Evolutionary conservation across 1,140 invertebrate genomes (phyloP).

Genomic region (Microplitis demolitor): DNA sequence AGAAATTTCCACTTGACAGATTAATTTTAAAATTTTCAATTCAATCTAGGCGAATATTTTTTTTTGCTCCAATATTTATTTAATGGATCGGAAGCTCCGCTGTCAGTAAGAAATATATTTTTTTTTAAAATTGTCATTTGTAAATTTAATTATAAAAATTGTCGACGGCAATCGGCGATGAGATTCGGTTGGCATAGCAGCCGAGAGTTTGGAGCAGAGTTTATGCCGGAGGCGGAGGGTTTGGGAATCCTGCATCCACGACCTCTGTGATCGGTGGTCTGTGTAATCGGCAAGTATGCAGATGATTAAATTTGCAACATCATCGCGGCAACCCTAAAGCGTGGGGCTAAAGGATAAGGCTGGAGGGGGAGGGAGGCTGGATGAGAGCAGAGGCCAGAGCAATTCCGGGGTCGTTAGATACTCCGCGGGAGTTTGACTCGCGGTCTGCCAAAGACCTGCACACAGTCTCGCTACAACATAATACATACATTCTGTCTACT

Average conservation of each 20-base stretch:
- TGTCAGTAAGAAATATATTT: too few relatives aligned
- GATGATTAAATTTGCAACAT: constrained; percentile 66
- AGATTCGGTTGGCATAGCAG: constrained; percentile 3
- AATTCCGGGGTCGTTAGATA: constrained; percentile 38
- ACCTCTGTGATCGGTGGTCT: constrained; percentile 61
- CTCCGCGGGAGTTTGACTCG: constrained; percentile 48
- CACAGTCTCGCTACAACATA: too few relatives aligned
- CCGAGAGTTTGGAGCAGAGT: constrained; percentile 11
- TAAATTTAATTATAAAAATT: background rate
- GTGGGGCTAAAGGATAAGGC: constrained; percentile 26
- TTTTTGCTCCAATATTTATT: background rate
- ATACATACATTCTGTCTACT: too few relatives aligned
- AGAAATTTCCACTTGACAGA: too few relatives aligned
- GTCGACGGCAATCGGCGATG: background rate
- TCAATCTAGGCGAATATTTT: background rate
- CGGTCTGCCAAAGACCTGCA: constrained; percentile 48
- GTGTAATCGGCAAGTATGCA: constrained; percentile 64
- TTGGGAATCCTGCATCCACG: constrained; percentile 25
- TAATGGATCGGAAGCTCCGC: too few relatives aligned
- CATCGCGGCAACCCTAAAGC: constrained; percentile 58
- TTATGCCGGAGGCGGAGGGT: constrained; percentile 33
- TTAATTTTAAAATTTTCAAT: background rate
- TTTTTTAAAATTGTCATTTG: too few relatives aligned
- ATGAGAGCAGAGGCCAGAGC: background rate
- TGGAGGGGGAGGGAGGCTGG: constrained; percentile 19